A percentile compares a stretch with the other conserved stretches of the same genome.
These are phyloP conservation scores for Lichenostomus cassidix DNA, from an alignment of 2,113 vertebrate species.

Conservation along the genomic window DNA sequence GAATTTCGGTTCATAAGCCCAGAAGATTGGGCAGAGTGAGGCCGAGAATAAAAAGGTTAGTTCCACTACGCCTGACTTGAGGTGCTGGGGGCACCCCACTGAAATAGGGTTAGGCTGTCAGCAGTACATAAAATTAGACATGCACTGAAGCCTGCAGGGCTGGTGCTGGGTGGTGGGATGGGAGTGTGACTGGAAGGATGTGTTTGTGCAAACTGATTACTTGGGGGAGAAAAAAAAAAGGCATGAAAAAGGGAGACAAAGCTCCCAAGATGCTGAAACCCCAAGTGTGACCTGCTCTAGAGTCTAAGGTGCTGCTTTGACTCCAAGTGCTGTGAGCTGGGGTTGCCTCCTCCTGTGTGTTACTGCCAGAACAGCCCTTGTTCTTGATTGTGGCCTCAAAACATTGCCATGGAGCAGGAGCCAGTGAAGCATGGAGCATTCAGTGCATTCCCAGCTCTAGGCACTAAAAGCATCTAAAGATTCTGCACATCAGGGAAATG, in stretches of 20 bases:
- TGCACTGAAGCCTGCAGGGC: background rate
- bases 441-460: background rate
- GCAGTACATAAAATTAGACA: background rate
- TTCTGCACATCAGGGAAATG: constrained; percentile 9
- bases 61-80: background rate
- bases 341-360: background rate
- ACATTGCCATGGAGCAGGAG: background rate
- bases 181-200: background rate
- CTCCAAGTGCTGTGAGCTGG: accelerated
- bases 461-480: constrained; percentile 1
- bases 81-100: background rate
- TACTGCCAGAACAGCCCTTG: background rate
- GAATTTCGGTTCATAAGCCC: background rate
- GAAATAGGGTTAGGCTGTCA: background rate
- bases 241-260: background rate
- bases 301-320: background rate
- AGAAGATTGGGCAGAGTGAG: background rate
- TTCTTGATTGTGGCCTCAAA: background rate
- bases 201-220: background rate
- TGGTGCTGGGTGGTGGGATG: background rate
- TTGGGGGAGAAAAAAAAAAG: background rate
- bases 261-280: background rate
- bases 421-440: background rate
- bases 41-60: background rate
- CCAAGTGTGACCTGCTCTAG: background rate